Base-by-base conservation (phyloP, 2,113 vertebrate genomes). In the Marmota flaviventris region DNA sequence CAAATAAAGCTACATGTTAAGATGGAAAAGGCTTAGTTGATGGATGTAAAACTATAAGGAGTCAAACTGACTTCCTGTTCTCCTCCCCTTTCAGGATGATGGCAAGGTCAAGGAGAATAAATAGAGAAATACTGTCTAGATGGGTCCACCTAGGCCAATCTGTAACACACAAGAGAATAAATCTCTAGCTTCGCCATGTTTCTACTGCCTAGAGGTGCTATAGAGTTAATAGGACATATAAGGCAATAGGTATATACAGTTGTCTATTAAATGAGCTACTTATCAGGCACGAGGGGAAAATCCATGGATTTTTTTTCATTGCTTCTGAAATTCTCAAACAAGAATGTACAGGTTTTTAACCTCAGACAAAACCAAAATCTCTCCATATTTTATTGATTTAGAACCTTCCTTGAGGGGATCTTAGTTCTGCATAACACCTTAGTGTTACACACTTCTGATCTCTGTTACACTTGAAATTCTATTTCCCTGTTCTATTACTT, bases 271-370 rank as follows among this genome's bases (percentile, higher is more conserved):
- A 95, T 39, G 5, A 24, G 25, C 11, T 92, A 11, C 13, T 93
- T 16, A 78, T 83, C 24, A 79, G 27, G 34, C 13, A 94, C 1
- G 73, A 6, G 79, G 29, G 8, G 83, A 70, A 45, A 85, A 83
- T 42, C 3, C 75, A 85, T 22, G 56, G 65, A 56, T 65, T n/a
- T 79, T 45, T 94, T 69, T 39, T 24, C 51, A 75, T 1, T 63
- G 34, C 29, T 7, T 79, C 65, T 95, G 32, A 86, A 84, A 95
- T 82, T 82, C 8, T 77, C 39, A 78, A 94, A 89, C 12, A 76
- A 25, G 39, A 84, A 81, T 76, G 39, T 5, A 61, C 32, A 87
- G 7, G 10, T 63, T 92, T 82, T 4, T 20, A 96, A 45, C 61
- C n/a, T 73, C 85, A 58, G 5, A 42, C 39, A 82, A 93, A 81